Evolutionary conservation across 1,140 invertebrate genomes (phyloP).

Genomic region (Cydia fagiglandana): DNA sequence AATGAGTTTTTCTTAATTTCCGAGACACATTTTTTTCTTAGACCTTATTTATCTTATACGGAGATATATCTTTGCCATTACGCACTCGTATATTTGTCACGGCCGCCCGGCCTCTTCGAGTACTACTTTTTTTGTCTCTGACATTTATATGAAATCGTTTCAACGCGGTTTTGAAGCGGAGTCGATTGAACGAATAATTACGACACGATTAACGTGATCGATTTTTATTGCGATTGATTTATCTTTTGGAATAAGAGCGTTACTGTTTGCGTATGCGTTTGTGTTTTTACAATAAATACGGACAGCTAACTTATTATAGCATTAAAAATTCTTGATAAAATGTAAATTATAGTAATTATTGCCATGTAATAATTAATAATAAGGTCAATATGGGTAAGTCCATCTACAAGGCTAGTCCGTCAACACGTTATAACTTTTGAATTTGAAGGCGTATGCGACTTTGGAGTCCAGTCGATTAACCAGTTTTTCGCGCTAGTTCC

Average conservation of each 20-base stretch:
- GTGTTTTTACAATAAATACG: neutral
- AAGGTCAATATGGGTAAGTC: no score
- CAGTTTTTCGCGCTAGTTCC: no score
- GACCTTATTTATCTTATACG: no score
- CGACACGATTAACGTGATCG: slow-evolving; percentile 10
- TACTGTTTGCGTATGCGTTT: neutral
- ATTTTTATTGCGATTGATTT: neutral
- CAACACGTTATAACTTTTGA: no score
- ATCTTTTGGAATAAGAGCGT: neutral
- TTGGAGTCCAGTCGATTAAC: no score
- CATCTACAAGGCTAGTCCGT: no score
- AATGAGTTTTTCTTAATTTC: no score
- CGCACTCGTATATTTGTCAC: slow-evolving; percentile 7
- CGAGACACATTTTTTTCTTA: no score
- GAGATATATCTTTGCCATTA: no score
- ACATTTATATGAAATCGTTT: slow-evolving; percentile 5
- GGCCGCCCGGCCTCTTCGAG: slow-evolving; percentile 18
- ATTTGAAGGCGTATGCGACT: no score
- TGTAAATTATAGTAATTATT: no score
- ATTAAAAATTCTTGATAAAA: neutral
- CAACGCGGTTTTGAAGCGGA: slow-evolving; percentile 8
- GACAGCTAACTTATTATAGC: neutral
- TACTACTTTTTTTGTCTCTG: slow-evolving; percentile 28
- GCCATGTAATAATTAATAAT: no score
- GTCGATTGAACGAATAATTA: neutral